phyloP scores from a whole-genome alignment of 2,888 invertebrate genomes.

The Neoascia interrupta region DNA sequence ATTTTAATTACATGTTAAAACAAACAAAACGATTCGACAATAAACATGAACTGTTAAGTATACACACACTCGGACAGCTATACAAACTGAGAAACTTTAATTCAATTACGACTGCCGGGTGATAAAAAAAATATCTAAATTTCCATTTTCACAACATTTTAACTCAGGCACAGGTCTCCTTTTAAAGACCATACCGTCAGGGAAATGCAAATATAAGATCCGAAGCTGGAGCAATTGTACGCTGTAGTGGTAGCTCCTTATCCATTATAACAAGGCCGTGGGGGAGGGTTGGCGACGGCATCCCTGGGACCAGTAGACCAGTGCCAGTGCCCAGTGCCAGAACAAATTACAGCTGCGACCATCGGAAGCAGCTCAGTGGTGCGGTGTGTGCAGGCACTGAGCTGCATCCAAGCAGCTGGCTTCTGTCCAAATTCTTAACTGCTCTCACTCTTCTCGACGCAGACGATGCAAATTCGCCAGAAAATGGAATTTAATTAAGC shows the following conservation, averaged over 20 bases:
- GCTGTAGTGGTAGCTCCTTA: too few relatives aligned
- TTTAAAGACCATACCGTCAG: too few relatives aligned
- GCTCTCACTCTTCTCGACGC: neutral
- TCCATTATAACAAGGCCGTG: conserved; percentile 9
- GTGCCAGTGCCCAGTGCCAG: conserved; percentile 10
- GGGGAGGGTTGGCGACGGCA: neutral
- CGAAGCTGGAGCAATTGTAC: conserved; percentile 15
- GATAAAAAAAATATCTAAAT: neutral
- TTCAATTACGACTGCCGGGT: conserved; percentile 18
- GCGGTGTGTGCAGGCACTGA: too few relatives aligned
- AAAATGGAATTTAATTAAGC: conserved; percentile 66
- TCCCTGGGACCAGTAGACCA: neutral
- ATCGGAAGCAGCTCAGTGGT: too few relatives aligned
- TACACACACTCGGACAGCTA: neutral
- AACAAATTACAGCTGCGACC: conserved; percentile 6
- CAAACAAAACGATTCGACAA: conserved; percentile 40
- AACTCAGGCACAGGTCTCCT: conserved; percentile 3
- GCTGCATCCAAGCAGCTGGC: too few relatives aligned
- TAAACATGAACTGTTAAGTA: conserved; percentile 49
- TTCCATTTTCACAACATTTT: conserved; percentile 19
- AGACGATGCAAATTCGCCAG: conserved; percentile 51
- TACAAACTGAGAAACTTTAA: conserved; percentile 4
- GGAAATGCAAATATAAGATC: conserved; percentile 12
- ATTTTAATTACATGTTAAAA: conserved; percentile 45
- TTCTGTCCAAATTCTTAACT: conserved; percentile 51